Evolutionary conservation across 2,113 vertebrate species (phyloP).

Genomic region (Odocoileus hemionus): DNA sequence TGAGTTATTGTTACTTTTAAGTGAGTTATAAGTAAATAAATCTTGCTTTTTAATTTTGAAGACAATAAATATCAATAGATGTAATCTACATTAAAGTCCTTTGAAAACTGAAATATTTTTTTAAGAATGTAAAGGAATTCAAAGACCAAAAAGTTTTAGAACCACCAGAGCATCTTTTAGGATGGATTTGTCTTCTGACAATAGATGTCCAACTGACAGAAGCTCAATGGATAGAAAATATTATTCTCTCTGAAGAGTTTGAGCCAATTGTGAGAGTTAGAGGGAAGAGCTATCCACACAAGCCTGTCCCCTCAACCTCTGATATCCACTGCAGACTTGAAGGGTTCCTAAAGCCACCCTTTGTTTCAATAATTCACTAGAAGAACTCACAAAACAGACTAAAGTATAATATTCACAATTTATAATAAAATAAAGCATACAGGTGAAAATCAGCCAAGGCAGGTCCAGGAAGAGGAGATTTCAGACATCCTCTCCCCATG

Average conservation of each 20-base stretch:
- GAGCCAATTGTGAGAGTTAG: neutral
- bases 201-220: neutral
- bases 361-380: neutral
- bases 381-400: neutral
- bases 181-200: neutral
- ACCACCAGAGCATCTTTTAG: neutral
- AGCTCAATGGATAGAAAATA: neutral
- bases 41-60: slow-evolving; percentile 34
- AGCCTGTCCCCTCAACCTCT: neutral
- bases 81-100: neutral
- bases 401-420: neutral
- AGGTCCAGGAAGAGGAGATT: neutral
- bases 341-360: neutral
- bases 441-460: neutral
- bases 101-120: neutral
- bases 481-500: too few species aligned
- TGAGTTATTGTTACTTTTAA: slow-evolving; percentile 11
- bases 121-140: neutral
- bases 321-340: neutral
- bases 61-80: neutral
- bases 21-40: neutral
- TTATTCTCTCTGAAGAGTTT: neutral
- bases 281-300: neutral
- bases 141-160: neutral
- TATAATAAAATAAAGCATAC: neutral